Conservation (phyloP, 2,797 vertebrate species). For the Erpetoichthys calabaricus region DNA sequence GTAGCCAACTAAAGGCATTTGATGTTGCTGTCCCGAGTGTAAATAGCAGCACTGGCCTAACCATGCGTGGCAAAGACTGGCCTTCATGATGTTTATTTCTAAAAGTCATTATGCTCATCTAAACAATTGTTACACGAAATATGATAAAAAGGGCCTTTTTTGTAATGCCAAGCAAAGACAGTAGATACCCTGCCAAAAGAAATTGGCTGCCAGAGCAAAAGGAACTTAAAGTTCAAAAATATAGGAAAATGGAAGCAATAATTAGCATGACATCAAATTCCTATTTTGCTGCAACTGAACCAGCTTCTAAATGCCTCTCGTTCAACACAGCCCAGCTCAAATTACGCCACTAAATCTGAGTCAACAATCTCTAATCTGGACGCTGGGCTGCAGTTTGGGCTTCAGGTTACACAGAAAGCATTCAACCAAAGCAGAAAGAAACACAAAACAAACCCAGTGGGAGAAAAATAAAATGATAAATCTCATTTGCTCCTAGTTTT, state of each 20-base stretch:
- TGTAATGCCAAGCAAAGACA: background rate
- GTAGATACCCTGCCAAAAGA: constrained; percentile 8
- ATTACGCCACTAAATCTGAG: constrained; percentile 73
- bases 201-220: constrained; percentile 8
- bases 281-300: constrained; percentile 56
- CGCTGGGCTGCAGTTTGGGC: constrained; percentile 50
- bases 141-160: background rate
- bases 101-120: too few species aligned
- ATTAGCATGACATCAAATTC: constrained; percentile 57
- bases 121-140: background rate
- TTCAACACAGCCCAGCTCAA: constrained; percentile 54
- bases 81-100: too few species aligned
- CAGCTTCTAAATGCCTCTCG: constrained; percentile 64
- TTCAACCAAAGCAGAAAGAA: constrained; percentile 38
- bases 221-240: constrained; percentile 36
- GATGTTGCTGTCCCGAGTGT: too few species aligned
- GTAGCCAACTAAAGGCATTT: too few species aligned
- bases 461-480: constrained; percentile 31
- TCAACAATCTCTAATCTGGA: constrained; percentile 80
- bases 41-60: too few species aligned
- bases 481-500: constrained; percentile 46
- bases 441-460: constrained; percentile 10
- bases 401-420: constrained; percentile 59
- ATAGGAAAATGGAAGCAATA: constrained; percentile 52
- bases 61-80: too few species aligned